Evolutionary conservation across 92 coral and sea anemone genomes (phyloP).

Genomic region (Porites cylindrica): DNA sequence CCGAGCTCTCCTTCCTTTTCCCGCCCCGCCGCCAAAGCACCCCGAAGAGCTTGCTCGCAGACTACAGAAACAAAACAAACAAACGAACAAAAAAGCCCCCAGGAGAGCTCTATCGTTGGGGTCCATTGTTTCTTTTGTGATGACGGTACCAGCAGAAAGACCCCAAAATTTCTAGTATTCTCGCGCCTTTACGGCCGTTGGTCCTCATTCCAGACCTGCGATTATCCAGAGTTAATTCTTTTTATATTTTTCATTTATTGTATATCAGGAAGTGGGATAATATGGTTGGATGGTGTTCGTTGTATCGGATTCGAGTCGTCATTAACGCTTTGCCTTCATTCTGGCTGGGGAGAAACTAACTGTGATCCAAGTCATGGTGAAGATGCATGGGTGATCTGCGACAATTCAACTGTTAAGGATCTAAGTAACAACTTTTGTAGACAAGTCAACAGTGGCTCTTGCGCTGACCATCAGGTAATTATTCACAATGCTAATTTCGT

Average conservation of each 20-base stretch:
- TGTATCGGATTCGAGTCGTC: conserved; percentile 88
- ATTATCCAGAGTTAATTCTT: neutral
- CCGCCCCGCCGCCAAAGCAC: too few relatives aligned
- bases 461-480: conserved; percentile 34
- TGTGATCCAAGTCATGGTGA: conserved; percentile 77
- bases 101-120: too few relatives aligned
- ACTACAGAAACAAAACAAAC: too few relatives aligned
- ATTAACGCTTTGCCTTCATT: conserved; percentile 70
- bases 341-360: conserved; percentile 88
- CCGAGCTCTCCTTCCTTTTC: too few relatives aligned
- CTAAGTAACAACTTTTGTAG: conserved; percentile 87
- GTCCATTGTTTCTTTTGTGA: too few relatives aligned
- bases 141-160: too few relatives aligned
- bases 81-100: too few relatives aligned
- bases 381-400: conserved; percentile 88
- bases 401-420: conserved; percentile 80
- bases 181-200: too few relatives aligned
- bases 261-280: conserved; percentile 67
- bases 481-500: too few relatives aligned
- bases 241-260: neutral
- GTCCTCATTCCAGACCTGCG: too few relatives aligned
- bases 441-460: conserved; percentile 55
- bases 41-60: too few relatives aligned
- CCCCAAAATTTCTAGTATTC: too few relatives aligned
- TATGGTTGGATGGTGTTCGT: conserved; percentile 88